A percentile compares a stretch with the other conserved stretches of the same genome.
Conservation (phyloP, 2,113 vertebrate species). For the Oreocharis arfaki region DNA sequence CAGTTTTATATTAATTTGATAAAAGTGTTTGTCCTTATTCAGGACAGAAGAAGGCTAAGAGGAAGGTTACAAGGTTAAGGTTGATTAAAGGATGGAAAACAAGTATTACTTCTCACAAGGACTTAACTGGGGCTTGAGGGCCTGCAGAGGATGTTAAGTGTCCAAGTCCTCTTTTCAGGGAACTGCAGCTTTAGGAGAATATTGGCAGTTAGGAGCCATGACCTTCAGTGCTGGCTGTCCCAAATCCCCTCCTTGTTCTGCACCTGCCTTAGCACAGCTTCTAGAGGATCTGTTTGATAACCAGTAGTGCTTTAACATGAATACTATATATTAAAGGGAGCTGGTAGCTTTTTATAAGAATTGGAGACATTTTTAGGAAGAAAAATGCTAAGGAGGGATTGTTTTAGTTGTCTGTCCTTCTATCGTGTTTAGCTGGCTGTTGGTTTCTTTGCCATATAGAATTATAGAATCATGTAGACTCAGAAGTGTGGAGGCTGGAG, state of each 20-base stretch:
- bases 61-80: background rate
- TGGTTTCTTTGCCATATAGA: background rate
- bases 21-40: background rate
- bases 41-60: background rate
- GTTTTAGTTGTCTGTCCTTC: background rate
- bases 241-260: background rate
- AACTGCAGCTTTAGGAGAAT: background rate
- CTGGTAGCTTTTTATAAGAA: background rate
- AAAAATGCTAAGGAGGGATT: background rate
- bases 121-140: rapidly evolving
- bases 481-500: background rate
- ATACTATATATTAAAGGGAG: background rate
- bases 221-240: background rate
- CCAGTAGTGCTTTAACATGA: background rate
- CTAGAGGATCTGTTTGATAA: background rate
- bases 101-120: background rate
- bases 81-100: background rate
- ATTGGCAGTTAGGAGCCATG: background rate
- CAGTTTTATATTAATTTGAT: background rate
- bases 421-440: rapidly evolving
- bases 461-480: rapidly evolving
- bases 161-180: background rate
- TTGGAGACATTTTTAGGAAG: background rate
- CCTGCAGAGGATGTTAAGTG: rapidly evolving
- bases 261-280: background rate